Evolutionary conservation across 2,888 invertebrate genomes (phyloP), one percentile per base, ranked within the genome.

Genomic region (Biston betularia): DNA sequence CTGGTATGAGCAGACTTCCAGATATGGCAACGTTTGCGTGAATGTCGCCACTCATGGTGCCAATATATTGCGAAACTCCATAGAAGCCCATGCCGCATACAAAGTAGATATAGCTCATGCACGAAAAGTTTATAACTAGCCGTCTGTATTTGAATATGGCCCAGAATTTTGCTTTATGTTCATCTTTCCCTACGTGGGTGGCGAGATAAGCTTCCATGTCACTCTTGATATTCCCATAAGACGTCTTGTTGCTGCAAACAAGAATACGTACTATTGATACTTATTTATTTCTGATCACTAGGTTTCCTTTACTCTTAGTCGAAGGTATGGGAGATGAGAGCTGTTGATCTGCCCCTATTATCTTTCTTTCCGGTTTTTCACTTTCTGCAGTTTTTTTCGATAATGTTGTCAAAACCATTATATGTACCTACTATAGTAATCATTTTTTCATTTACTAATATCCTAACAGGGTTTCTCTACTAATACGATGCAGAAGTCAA

Each of bases 11-110:
- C 15, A 96, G 85, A 0, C 87, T 80, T 11, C 96, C 97, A 15
- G 97, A 96, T 33, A 97, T 86, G 3, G 96, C 95, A 40, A 97
- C 97, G 81, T 97, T 98, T 1, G 95, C 50, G 80, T 97, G 98
- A 60, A 97, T 96, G 74, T 97, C 89, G 0, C 97, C 97, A 46
- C 95, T 96, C 79, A 97, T 94, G 79, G 96, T 95, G 0, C 96
- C 96, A 56, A 97, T 96, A 79, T 96, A 97, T 79, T 97, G 97
- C 0, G 97, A 96, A 35, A 97, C 95, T 0, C 97, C 98, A 78
- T 97, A 98, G 83, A 97, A 97, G 35, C 97, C 96, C 92, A 98
- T 94, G 7, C 97, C 97, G 56, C 97, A 96, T 0, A 96, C 96
- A 12, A 97, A 93, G 96, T 97, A 97, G 75, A 96, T 95, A 75